A percentile compares a stretch with the other conserved stretches of the same genome.
phyloP scores from a whole-genome alignment of 2,797 vertebrate species.

The Leptatherina wallacei region DNA sequence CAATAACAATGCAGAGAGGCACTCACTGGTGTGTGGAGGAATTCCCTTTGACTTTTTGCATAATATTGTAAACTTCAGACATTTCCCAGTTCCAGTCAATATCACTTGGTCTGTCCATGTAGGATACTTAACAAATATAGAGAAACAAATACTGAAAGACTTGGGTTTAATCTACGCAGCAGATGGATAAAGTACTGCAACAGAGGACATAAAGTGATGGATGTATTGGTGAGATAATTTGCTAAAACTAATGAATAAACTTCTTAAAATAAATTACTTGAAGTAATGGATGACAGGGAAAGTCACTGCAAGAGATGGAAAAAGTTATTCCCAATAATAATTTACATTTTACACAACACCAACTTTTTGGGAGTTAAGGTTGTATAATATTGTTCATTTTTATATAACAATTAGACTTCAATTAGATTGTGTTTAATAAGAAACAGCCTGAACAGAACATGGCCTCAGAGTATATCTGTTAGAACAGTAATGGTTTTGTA shows the following conservation, averaged over 20 bases:
- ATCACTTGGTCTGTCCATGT: neutral
- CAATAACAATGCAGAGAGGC: constrained; percentile 57
- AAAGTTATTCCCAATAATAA: too few species aligned
- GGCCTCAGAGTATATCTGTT: neutral
- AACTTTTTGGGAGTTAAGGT: too few species aligned
- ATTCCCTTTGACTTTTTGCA: constrained; percentile 46
- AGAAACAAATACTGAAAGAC: neutral
- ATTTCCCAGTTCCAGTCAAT: neutral
- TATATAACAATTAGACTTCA: neutral
- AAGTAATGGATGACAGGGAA: too few species aligned
- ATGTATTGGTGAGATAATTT: neutral
- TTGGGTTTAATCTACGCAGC: neutral
- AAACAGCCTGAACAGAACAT: neutral
- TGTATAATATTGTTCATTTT: neutral
- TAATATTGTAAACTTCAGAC: neutral
- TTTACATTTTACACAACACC: too few species aligned
- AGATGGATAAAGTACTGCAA: too few species aligned
- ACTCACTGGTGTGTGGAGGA: constrained; percentile 43
- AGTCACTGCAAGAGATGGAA: too few species aligned
- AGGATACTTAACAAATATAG: neutral
- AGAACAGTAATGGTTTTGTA: neutral
- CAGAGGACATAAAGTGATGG: neutral
- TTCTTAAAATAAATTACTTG: too few species aligned
- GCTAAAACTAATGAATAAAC: neutral
- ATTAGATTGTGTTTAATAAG: neutral